Percentiles rank a stretch among this genome's conserved stretches.
Evolutionary conservation across 2,113 vertebrate species (phyloP).

Genomic region (Platichthys flesus): DNA sequence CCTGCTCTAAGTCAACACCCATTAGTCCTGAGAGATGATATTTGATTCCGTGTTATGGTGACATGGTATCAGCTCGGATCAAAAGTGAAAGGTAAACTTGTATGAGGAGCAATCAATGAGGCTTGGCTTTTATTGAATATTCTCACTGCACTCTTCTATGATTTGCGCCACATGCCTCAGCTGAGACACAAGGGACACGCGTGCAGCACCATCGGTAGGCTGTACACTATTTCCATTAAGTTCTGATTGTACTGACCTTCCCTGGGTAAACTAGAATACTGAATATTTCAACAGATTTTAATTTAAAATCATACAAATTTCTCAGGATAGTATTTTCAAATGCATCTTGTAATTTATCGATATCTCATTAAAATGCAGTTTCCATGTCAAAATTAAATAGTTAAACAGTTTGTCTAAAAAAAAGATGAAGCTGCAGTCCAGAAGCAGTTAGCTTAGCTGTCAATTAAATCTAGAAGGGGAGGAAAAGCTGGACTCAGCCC

Average conservation of each 20-base stretch:
- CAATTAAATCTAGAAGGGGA: neutral
- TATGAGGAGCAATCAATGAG: constrained; percentile 54
- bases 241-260: too few relatives aligned
- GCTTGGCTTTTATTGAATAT: constrained; percentile 28
- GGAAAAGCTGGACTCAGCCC: too few relatives aligned
- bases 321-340: neutral
- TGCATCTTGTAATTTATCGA: neutral
- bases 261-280: neutral
- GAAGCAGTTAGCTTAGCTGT: neutral
- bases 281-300: constrained; percentile 15
- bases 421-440: too few relatives aligned
- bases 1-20: constrained; percentile 43
- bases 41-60: constrained; percentile 51
- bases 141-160: constrained; percentile 10
- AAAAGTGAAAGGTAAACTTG: constrained; percentile 46
- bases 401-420: too few relatives aligned
- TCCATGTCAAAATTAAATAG: too few relatives aligned
- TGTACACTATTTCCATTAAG: too few relatives aligned
- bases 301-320: neutral
- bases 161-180: neutral
- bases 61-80: constrained; percentile 7
- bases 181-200: too few relatives aligned
- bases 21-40: constrained; percentile 68
- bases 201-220: neutral
- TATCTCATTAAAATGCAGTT: too few relatives aligned